phyloP scores from a whole-genome alignment of 92 coral and sea anemone species.

The Parazoanthus darwini region DNA sequence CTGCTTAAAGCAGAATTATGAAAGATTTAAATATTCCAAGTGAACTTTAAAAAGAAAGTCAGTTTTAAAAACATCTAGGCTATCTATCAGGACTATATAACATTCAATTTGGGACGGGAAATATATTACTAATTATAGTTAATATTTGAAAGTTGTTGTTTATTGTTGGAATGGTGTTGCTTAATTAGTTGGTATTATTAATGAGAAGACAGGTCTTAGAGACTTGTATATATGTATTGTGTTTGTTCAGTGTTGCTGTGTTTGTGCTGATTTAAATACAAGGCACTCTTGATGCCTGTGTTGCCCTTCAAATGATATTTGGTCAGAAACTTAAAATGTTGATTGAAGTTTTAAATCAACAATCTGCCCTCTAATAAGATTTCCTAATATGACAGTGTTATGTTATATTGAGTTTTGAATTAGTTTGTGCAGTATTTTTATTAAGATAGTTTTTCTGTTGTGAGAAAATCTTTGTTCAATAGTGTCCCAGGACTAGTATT shows the following conservation, averaged over 20 bases:
- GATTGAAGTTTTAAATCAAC: background rate
- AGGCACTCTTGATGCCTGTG: background rate
- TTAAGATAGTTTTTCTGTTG: too few relatives aligned
- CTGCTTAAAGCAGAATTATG: background rate
- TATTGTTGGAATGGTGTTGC: too few relatives aligned
- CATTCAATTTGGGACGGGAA: background rate
- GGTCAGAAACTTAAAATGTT: too few relatives aligned
- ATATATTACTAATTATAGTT: too few relatives aligned
- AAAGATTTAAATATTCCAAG: background rate
- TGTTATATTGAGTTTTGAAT: background rate
- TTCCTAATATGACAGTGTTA: background rate
- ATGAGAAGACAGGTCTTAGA: background rate
- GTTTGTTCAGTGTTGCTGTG: background rate
- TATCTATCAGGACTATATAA: background rate
- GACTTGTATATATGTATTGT: background rate
- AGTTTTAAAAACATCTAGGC: background rate
- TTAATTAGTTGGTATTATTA: background rate
- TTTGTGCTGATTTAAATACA: background rate
- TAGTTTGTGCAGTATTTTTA: background rate
- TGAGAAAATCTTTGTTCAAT: background rate
- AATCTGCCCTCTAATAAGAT: background rate
- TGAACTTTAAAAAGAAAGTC: background rate
- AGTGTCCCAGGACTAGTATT: too few relatives aligned
- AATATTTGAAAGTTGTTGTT: background rate
- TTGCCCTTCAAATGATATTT: background rate